phyloP scores from a whole-genome alignment of 2,888 invertebrate genomes.

The Xestia sexstrigata region DNA sequence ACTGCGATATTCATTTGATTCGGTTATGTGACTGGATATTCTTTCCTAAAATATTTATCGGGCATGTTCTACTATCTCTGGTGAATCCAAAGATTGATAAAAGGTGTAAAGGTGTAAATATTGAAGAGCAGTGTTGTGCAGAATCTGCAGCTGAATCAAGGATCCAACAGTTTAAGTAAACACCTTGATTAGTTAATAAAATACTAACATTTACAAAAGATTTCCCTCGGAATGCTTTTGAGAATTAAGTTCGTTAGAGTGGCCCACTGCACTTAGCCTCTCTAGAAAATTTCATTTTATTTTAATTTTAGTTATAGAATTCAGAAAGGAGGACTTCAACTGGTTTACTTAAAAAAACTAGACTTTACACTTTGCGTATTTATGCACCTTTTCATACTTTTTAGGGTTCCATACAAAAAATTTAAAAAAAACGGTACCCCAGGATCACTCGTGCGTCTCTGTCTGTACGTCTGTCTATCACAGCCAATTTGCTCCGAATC shows the following conservation, averaged over 20 bases:
- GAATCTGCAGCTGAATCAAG: constrained; percentile 10
- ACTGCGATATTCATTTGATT: constrained; percentile 25
- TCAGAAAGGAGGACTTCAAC: constrained; percentile 27
- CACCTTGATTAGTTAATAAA: constrained; percentile 37
- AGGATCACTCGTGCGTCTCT: too few relatives aligned
- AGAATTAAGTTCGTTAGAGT: constrained; percentile 58
- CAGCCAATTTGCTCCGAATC: too few relatives aligned
- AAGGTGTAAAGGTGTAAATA: not conserved
- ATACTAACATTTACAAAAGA: constrained; percentile 45
- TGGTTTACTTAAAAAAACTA: constrained; percentile 36
- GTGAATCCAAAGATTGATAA: not conserved
- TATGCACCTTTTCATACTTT: not conserved
- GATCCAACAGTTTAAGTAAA: constrained; percentile 24
- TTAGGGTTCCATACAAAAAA: too few relatives aligned
- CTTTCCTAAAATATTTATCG: constrained; percentile 7
- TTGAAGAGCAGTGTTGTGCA: not conserved
- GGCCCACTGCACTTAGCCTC: constrained; percentile 49
- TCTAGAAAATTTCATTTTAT: constrained; percentile 40
- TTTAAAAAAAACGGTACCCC: too few relatives aligned
- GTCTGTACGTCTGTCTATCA: too few relatives aligned
- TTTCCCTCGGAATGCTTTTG: constrained; percentile 41
- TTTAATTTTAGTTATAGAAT: constrained; percentile 51
- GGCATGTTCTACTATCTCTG: too few relatives aligned
- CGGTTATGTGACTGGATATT: not conserved
- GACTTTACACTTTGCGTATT: constrained; percentile 20